Conservation (phyloP, 53 echinoderm and acorn worm genomes). For the Mesocentrotus franciscanus region DNA sequence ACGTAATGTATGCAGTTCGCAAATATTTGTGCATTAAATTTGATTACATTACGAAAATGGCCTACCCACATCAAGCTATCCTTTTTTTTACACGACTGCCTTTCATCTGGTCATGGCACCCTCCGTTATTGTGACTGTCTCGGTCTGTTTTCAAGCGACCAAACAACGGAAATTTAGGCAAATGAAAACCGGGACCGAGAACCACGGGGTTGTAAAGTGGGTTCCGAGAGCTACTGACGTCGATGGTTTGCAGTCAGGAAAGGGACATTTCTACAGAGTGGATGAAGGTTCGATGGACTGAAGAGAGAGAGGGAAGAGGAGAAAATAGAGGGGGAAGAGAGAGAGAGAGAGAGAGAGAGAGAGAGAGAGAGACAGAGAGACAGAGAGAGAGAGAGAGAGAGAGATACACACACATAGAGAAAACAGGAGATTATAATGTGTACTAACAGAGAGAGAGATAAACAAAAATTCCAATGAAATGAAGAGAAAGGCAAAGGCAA, state of each 20-base stretch:
- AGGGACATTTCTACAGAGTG: not conserved
- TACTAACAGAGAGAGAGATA: not conserved
- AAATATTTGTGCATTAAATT: no score
- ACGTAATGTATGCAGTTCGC: no score
- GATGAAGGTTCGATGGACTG: not conserved
- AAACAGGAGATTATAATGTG: not conserved
- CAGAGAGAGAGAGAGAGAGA: not conserved
- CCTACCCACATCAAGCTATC: no score
- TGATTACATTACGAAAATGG: no score
- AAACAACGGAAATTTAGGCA: slow-evolving; percentile 58
- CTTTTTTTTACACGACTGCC: no score
- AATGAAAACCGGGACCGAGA: slow-evolving; percentile 40
- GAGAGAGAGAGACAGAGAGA: not conserved
- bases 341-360: not conserved
- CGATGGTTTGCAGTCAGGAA: not conserved
- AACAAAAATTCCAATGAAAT: not conserved
- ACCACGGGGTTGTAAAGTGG: slow-evolving; percentile 44
- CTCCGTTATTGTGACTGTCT: not conserved
- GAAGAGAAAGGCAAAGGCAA: not conserved
- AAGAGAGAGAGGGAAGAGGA: not conserved
- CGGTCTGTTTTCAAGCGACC: slow-evolving; percentile 20
- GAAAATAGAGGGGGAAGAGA: not conserved
- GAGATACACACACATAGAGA: not conserved
- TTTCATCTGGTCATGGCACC: not conserved
- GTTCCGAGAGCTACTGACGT: not conserved